A percentile compares a stretch with the other conserved stretches of the same genome.
Evolutionary conservation across 2,888 invertebrate genomes (phyloP).

Genomic region (Priocnemis perturbator): DNA sequence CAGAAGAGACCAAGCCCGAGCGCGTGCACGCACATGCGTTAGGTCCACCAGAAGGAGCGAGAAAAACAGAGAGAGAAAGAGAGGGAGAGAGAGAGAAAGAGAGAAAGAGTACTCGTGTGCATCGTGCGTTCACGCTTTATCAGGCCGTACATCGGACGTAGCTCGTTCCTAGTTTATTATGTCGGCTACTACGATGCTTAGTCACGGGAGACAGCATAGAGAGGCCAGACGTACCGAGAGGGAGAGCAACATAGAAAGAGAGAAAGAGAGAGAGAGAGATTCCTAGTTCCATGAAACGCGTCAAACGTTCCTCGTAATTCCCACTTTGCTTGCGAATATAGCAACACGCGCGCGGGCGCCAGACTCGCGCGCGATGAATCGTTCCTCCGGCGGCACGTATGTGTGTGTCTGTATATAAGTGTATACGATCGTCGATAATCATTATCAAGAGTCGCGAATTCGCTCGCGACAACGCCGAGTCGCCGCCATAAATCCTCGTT

Average conservation of each 20-base stretch:
- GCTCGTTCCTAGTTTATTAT: conserved; percentile 22
- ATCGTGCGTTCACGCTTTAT: neutral
- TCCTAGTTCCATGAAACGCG: conserved; percentile 37
- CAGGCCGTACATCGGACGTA: conserved; percentile 13
- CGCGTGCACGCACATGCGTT: neutral
- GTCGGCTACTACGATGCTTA: conserved; percentile 33
- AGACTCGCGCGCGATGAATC: no score
- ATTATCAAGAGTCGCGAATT: no score
- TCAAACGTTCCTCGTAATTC: conserved; percentile 33
- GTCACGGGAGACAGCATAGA: conserved; percentile 27
- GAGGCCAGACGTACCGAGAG: no score
- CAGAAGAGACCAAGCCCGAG: no score
- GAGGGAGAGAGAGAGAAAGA: no score
- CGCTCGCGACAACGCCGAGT: no score
- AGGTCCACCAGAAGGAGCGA: no score
- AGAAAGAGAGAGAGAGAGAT: neutral
- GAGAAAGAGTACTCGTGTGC: neutral
- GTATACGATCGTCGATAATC: neutral
- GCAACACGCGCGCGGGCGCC: conserved; percentile 23
- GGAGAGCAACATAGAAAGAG: no score
- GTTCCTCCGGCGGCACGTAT: neutral
- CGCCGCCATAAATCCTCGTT: no score
- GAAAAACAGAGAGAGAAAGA: no score
- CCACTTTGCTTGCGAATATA: conserved; percentile 18
- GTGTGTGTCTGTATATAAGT: neutral